Base-by-base conservation (phyloP, 30 jellyfish, hydroid and myxozoan genomes). In the Aurelia sp. region DNA sequence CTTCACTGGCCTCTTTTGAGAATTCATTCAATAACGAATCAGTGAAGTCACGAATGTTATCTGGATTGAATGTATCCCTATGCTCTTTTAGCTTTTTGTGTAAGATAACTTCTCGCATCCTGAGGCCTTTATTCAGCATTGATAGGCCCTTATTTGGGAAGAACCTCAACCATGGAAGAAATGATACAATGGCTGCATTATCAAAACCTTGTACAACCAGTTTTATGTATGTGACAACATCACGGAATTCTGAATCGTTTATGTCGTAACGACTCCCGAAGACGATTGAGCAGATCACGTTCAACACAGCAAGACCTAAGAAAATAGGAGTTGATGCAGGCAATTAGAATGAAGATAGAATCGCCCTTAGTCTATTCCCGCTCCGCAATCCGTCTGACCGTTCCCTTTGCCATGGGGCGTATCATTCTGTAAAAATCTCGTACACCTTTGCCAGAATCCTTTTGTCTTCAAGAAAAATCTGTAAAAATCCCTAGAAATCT, bases 151-250 rank as follows among this genome's bases (percentile, higher is more conserved):
- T 44, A 76, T 68, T 52, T 31, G 98, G 98, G 64, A 92, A 82
- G 85, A 78, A 88, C 51, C 93, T 52, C 74, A 93, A 71, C 98
- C 97, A 93, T 1, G 98, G 98, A 64, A 88, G 63, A 65, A 75
- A 78, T 17, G 82, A 76, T 21, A 88, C 51, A 41, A 63, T 77
- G 63, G 80, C 80, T 16, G 96, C 79, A 19, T 71, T 61, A 15
- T 69, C 95, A 17, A 93, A 61, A 27, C 98, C 97, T 81, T 74
- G 71, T 11, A 76, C 80, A 5, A 93, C 48, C 35, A 59, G 19
- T 16, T 65, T 11, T 67, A 60, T 74, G 84, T 33, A 81, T 72
- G 64, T 61, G 24, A 88, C 41, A 16, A 93, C 76, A 10, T 88
- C 89, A 17, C 35, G 66, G 72, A 88, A 88, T 52, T 87, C 98